Conservation (phyloP, 2,113 vertebrate species). For the Saguinus imperator region DNA sequence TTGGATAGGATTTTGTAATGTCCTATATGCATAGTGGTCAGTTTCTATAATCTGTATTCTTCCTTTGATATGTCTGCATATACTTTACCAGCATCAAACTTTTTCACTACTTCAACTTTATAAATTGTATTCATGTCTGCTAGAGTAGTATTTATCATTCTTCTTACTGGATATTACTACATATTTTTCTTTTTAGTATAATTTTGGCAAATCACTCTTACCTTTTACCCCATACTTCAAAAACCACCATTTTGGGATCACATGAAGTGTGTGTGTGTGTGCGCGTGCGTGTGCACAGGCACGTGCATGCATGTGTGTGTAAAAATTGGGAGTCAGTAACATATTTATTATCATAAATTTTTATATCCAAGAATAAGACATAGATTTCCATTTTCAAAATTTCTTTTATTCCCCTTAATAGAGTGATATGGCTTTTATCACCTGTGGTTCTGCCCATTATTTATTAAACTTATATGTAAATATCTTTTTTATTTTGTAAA, state of each 20-base stretch:
- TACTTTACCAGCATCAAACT: neutral
- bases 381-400: neutral
- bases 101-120: neutral
- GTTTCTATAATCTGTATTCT: slow-evolving; percentile 12
- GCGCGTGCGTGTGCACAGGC: neutral
- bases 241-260: neutral
- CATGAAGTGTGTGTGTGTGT: neutral
- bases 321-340: neutral
- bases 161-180: neutral
- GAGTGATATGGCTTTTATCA: neutral
- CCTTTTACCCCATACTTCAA: neutral
- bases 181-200: neutral
- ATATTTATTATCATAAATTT: neutral
- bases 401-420: neutral
- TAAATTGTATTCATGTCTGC: neutral
- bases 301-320: neutral
- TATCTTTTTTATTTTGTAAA: slow-evolving; percentile 36
- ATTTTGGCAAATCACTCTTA: neutral
- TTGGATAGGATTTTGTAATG: slow-evolving; percentile 21
- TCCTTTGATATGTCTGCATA: neutral
- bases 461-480: neutral
- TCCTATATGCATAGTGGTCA: neutral
- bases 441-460: neutral
- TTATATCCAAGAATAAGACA: neutral
- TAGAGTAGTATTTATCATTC: neutral